These are phyloP conservation scores for Balaeniceps rex DNA, from an alignment of 2,113 vertebrate genomes.

Conservation along the genomic window DNA sequence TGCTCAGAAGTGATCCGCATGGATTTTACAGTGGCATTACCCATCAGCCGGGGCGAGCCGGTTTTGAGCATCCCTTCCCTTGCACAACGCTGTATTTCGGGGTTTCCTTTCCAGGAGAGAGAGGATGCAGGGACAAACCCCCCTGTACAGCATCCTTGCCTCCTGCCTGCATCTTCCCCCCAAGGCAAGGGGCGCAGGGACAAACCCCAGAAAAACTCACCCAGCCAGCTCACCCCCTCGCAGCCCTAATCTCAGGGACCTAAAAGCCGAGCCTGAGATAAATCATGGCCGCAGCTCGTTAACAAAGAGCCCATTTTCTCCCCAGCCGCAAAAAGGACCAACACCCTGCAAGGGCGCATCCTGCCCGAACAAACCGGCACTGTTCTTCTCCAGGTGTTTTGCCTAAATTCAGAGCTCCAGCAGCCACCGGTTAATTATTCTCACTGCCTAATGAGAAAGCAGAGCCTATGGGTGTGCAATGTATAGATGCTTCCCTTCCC, in stretches of 20 bases:
- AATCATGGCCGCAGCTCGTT: rapidly evolving
- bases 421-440: rapidly evolving
- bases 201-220: not conserved
- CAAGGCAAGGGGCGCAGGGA: not conserved
- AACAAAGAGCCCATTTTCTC: slow-evolving; percentile 14
- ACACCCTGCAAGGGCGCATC: not conserved
- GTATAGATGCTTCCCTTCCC: not conserved
- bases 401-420: not conserved
- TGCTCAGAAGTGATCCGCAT: rapidly evolving
- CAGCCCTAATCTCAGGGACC: not conserved
- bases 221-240: not conserved
- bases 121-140: not conserved
- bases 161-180: not conserved
- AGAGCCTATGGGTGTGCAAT: rapidly evolving
- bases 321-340: not conserved
- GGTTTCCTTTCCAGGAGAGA: not conserved
- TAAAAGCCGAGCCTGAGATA: not conserved
- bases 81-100: rapidly evolving
- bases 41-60: rapidly evolving
- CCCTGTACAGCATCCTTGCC: not conserved
- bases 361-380: not conserved
- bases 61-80: not conserved
- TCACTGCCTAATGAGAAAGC: not conserved
- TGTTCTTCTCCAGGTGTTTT: slow-evolving; percentile 7
- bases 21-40: not conserved